phyloP scores from a whole-genome alignment of 2,888 invertebrate species.

The Pristionchus maxplancki region DNA sequence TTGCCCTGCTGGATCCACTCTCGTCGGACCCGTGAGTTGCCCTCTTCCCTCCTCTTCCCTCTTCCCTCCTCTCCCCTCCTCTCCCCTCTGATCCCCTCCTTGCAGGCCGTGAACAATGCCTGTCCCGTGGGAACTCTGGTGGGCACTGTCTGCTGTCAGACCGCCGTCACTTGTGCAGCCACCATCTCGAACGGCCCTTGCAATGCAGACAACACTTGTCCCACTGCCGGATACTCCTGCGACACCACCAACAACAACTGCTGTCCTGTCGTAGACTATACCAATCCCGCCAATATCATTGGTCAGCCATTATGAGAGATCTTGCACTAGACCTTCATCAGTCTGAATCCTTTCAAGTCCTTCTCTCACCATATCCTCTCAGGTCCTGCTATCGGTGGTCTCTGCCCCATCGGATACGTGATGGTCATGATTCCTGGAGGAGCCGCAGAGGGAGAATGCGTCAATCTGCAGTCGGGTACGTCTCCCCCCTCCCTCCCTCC shows the following conservation, averaged over 20 bases:
- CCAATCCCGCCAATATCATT: constrained; percentile 1
- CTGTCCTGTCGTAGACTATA: constrained; percentile 66
- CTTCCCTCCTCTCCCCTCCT: too few species aligned
- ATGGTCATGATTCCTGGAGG: constrained; percentile 62
- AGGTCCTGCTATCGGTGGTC: constrained; percentile 66
- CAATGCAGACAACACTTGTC: constrained; percentile 53
- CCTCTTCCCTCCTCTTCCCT: neutral
- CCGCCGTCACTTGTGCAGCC: constrained; percentile 53
- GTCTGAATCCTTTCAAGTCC: too few species aligned
- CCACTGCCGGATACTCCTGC: constrained; percentile 64
- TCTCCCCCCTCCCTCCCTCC: neutral
- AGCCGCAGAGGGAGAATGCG: constrained; percentile 62
- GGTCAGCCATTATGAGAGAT: neutral
- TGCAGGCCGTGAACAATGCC: constrained; percentile 55
- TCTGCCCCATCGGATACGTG: constrained; percentile 66
- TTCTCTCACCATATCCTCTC: too few species aligned
- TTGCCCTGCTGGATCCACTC: constrained; percentile 48
- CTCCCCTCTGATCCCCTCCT: neutral
- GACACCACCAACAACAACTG: constrained; percentile 63
- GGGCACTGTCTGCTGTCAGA: constrained; percentile 73
- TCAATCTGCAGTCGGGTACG: constrained; percentile 63
- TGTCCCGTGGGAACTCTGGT: constrained; percentile 72
- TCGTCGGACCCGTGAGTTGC: constrained; percentile 51
- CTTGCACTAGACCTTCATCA: too few species aligned
- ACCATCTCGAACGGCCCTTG: constrained; percentile 57